These are phyloP conservation scores for Buphagus erythrorhynchus DNA, from an alignment of 2,797 vertebrate genomes.

Conservation along the genomic window DNA sequence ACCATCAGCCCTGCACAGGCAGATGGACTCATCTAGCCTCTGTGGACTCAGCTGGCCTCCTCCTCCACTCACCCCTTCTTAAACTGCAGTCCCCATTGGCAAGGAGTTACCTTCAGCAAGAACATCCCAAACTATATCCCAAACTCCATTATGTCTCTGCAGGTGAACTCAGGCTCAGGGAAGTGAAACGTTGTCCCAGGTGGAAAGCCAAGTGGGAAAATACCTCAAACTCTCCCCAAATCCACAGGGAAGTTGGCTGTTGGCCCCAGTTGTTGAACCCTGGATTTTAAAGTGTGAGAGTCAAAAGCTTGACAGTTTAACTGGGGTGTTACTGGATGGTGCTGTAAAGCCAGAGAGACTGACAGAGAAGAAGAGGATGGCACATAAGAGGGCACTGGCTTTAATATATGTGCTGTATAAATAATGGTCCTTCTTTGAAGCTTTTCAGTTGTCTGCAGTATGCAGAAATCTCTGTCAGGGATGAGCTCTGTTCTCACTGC, in stretches of 20 bases:
- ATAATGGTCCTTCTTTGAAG: neutral
- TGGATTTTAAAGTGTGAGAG: neutral
- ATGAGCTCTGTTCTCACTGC: neutral
- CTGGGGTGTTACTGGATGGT: neutral
- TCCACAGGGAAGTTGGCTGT: rapidly evolving
- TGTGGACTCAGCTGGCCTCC: neutral
- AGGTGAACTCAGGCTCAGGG: neutral
- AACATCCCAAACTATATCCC: neutral
- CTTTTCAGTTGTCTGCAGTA: neutral
- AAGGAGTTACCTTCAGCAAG: neutral
- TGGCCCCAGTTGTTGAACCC: neutral
- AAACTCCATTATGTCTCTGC: rapidly evolving
- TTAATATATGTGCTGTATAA: neutral
- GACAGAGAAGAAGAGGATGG: neutral
- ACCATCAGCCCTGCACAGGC: neutral
- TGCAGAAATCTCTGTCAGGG: neutral
- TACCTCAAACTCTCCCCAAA: neutral
- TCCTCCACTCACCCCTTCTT: neutral
- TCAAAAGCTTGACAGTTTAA: neutral
- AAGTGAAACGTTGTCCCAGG: neutral
- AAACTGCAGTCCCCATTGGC: neutral
- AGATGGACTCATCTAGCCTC: neutral
- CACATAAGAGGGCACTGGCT: neutral
- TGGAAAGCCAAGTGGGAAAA: neutral
- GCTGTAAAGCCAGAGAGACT: neutral